Percentiles rank a stretch among this genome's conserved stretches.
Conservation (phyloP, 2,888 invertebrate genomes). For the Melinaea menophilus region DNA sequence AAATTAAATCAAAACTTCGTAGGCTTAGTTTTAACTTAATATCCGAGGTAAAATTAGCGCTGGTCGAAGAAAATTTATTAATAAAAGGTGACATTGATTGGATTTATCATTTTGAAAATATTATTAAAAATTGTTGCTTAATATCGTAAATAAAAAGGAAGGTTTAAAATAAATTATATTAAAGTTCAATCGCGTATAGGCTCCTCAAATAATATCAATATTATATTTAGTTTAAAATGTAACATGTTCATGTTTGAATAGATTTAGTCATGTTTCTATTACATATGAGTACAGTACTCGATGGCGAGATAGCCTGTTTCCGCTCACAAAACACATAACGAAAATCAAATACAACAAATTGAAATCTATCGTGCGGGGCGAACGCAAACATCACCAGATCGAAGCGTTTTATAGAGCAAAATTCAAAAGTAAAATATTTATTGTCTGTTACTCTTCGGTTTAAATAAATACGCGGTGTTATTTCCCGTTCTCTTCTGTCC, state of each 20-base stretch:
- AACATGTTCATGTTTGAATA: slow-evolving; percentile 4
- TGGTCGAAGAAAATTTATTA: too few species aligned
- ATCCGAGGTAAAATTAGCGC: too few species aligned
- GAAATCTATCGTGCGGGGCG: slow-evolving; percentile 49
- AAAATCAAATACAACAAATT: slow-evolving; percentile 64
- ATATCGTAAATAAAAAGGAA: too few species aligned
- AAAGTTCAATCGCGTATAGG: not conserved
- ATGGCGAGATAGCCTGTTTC: slow-evolving; percentile 26
- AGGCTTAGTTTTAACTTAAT: too few species aligned
- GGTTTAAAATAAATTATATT: too few species aligned
- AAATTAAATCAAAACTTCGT: too few species aligned
- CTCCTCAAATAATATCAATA: not conserved
- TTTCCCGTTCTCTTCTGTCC: slow-evolving; percentile 12
- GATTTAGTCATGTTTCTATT: slow-evolving; percentile 3
- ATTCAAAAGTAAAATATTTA: slow-evolving; percentile 66
- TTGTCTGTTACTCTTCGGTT: slow-evolving; percentile 47
- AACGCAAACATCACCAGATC: slow-evolving; percentile 45
- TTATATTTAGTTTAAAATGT: not conserved
- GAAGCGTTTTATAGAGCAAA: slow-evolving; percentile 47
- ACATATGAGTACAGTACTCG: slow-evolving; percentile 35
- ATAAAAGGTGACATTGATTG: too few species aligned
- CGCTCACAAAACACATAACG: slow-evolving; percentile 44
- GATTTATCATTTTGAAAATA: too few species aligned
- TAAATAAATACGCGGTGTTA: slow-evolving; percentile 43
- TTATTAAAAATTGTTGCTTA: too few species aligned